phyloP scores from a whole-genome alignment of 2,888 invertebrate genomes.

The Drosophila neutralis region DNA sequence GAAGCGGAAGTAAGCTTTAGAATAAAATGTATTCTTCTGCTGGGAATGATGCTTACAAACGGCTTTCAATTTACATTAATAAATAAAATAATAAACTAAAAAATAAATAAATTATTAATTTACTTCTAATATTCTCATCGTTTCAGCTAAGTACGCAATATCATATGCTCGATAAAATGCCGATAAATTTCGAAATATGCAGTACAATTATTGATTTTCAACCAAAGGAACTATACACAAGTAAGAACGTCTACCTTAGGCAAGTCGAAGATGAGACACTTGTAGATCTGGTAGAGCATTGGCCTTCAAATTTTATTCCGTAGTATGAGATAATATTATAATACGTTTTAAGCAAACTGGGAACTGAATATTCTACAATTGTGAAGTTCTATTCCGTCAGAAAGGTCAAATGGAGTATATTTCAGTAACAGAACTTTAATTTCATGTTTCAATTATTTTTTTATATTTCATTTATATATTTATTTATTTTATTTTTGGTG shows the following conservation, averaged over 20 bases:
- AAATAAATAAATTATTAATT: too few species aligned
- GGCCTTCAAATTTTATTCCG: neutral
- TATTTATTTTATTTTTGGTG: neutral
- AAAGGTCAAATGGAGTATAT: neutral
- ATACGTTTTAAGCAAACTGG: neutral
- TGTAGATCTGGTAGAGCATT: neutral
- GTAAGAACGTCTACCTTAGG: neutral
- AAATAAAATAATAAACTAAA: neutral
- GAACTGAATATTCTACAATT: neutral
- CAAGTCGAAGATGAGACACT: neutral
- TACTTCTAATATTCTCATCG: too few species aligned
- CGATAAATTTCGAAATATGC: too few species aligned
- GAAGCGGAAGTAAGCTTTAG: too few species aligned
- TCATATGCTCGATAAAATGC: too few species aligned
- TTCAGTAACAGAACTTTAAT: neutral
- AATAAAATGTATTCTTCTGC: neutral
- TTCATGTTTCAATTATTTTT: neutral
- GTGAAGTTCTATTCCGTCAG: neutral
- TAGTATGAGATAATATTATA: neutral
- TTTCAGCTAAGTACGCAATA: too few species aligned
- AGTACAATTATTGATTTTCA: neutral
- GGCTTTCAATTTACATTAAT: neutral
- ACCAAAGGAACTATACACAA: rapidly evolving
- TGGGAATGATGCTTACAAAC: neutral
- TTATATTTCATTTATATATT: neutral